Base-by-base conservation (phyloP, 2,797 vertebrate genomes). In the Garrulus glandarius region DNA sequence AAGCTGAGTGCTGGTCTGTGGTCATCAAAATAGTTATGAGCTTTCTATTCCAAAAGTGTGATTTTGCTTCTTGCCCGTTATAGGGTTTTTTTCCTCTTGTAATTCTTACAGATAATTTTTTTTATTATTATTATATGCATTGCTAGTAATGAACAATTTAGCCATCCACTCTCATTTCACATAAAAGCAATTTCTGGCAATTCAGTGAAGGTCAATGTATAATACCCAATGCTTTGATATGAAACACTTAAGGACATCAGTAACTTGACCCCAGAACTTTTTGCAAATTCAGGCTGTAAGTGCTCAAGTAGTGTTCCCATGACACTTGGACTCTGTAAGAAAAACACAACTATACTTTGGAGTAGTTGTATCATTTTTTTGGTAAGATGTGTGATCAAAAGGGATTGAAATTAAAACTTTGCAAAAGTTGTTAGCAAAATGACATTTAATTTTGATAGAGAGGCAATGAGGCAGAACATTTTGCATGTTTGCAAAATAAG, bases 401-500 rank as follows among this genome's bases (percentile, higher is more conserved):
- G 60, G 59, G 47, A 86, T 74, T 44, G 55, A 82, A 97, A 96
- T 97, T 92, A 96, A 92, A 91, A 93, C 65, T 96, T 97, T 61
- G 82, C 88, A 88, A 81, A 96, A 95, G 71, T 96, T 97, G 91
- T 95, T 96, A 92, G 57, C 34, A 88, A 97, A 97, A 96, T 96
- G 88, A 92, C 93, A 97, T 91, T 97, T 97, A 91, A 90, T 96
- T 94, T 96, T 96, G 91, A 95, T 93, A 91, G 87, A 90, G 84
- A 93, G 79, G 83, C 92, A 97, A 95, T 87, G 95, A 97, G 95
- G 95, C 91, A 96, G 94, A 97, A 96, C 90, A 68, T 96, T 97
- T 95, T 95, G 82, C 86, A 86, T 97, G 94, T 97, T 97, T 97
- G 95, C 95, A 98, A 97, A 98, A 97, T 97, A 98, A 96, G 92